Base-by-base conservation (phyloP, 2,888 invertebrate species). In the Mimachlamys varia region DNA sequence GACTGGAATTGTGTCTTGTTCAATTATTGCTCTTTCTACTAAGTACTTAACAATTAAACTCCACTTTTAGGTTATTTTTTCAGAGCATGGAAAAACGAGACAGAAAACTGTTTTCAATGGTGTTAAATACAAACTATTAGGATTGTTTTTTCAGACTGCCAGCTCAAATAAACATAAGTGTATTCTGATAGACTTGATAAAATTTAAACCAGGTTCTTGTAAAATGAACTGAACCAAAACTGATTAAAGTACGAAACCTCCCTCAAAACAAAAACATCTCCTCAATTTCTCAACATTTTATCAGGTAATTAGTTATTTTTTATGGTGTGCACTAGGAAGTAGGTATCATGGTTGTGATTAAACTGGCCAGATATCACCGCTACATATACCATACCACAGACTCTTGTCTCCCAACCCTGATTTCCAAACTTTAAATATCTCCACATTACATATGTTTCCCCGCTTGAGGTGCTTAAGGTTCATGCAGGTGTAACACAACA, bases 221-320 rank as follows among this genome's bases (percentile, higher is more conserved):
- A 76, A 76, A 76, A 76, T 33, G 7, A 76, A 33, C 12, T 76
- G 33, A 76, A 76, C 76, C 76, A 10, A 10, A 76, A 76, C 27
- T 33, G 33, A 76, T 12, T 76, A 76, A 76, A 76, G 76, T 76
- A 76, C 76, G 76, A 76, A 76, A 27, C 33, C 27, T 76, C 76
- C 33, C 76, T 33, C 33, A 58, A 76, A 76, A 76, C 76, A 76
- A 76, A 76, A 76, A 76, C 76, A 76, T 76, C 76, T 76, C 76
- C 33, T 76, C 76, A 76, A 76, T 76, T 76, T 76, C 76, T 76
- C 76, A 5, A 33, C 15, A 27, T 76, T 76, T 76, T 76, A 76
- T 76, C 76, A 76, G 76, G 76, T 76, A 76, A 76, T 76, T 76
- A 76, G 76, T 76, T 76, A 33, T 76, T 76, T 76, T 76, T 76